Evolutionary conservation across 2,797 vertebrate genomes (phyloP).

Genomic region (Hydrophis major): DNA sequence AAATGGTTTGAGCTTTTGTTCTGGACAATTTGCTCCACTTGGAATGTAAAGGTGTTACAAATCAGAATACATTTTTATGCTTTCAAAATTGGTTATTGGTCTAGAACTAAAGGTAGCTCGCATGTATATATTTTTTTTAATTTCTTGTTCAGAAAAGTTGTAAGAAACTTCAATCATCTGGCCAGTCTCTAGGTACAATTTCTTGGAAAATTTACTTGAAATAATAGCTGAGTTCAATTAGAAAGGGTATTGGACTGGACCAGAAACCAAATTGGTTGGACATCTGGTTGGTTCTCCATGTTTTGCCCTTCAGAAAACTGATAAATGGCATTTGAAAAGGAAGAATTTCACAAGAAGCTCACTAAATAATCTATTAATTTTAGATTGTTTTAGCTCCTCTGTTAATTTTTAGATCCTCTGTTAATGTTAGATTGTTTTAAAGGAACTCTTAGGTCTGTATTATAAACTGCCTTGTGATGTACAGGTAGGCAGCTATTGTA

Average conservation of each 20-base stretch:
- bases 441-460: background rate
- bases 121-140: background rate
- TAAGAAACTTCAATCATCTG: background rate
- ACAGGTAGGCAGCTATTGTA: background rate
- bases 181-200: background rate
- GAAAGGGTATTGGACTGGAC: background rate
- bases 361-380: background rate
- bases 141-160: background rate
- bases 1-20: background rate
- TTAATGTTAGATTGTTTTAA: background rate
- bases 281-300: background rate
- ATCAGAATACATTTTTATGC: background rate
- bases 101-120: background rate
- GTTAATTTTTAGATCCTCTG: background rate
- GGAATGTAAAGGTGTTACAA: background rate
- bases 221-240: background rate
- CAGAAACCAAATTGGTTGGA: background rate
- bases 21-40: background rate
- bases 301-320: background rate
- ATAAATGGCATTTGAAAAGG: background rate
- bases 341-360: background rate
- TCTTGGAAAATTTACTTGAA: background rate
- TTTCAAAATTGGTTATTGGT: background rate
- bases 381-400: background rate
- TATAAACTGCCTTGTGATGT: background rate